Base-by-base conservation (phyloP, 2,797 vertebrate genomes). In the Neostethus bicornis region DNA sequence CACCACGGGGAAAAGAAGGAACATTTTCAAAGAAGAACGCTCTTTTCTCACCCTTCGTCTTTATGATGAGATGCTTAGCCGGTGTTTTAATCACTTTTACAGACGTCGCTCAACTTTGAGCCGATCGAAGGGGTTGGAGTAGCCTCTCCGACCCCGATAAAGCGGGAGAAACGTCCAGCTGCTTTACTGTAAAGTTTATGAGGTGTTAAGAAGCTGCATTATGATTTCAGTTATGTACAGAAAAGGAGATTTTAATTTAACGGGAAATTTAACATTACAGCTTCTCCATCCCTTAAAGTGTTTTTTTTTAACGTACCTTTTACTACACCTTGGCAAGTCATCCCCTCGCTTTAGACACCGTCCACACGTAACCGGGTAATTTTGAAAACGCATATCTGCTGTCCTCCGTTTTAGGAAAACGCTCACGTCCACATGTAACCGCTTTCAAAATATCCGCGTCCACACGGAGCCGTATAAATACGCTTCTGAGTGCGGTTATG, bases 211-310 rank as follows among this genome's bases (percentile, higher is more conserved):
- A 75, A 68, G 81, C 79, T 79, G 75, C 85, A 87, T 88, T 86
- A 84, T 79, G 73, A 84, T 87, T 86, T 85, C 84, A 67, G 53
- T 80, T 81, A 74, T 85, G 72, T 86, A 82, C 74, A 67, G 74
- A 81, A 70, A 84, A 73, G 56, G 46, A 55, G 68, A 72, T 89
- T 90, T 90, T 84, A 90, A 89, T 91, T 85, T 89, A 85, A 85
- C 67, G 53, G 66, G 58, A 84, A 78, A 85, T 85, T 74, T 79
- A 84, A 81, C 75, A 87, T 86, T 75, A 84, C 73, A 84, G 59
- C 79, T 49, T 64, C 81, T 77, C 67, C 60, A 42, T 48, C 35
- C 58, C 37, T 70, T 77, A 73, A 79, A 83, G 68, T 57, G 69
- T 31, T 25, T 69, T 72, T 73, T 77, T 79, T 79, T 67, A 73